A percentile compares a stretch with the other conserved stretches of the same genome.
Evolutionary conservation across 2,113 vertebrate species (phyloP).

Genomic region (Callipepla squamata): DNA sequence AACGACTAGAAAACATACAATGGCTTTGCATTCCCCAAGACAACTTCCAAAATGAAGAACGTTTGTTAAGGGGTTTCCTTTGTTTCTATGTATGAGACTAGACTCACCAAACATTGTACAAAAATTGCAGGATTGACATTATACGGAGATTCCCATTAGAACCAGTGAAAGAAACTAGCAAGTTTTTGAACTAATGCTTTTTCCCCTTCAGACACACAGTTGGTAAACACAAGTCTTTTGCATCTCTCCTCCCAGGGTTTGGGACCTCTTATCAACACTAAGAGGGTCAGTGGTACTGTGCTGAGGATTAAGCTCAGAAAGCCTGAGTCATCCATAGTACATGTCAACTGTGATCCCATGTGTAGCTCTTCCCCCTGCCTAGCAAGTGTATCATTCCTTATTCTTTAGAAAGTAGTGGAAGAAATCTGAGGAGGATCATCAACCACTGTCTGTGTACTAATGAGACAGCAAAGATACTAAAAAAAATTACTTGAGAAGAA

Average conservation of each 20-base stretch:
- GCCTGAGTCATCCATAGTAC: neutral
- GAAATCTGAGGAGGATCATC: neutral
- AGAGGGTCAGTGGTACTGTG: neutral
- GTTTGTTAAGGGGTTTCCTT: neutral
- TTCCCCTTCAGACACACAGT: neutral
- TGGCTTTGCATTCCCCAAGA: neutral
- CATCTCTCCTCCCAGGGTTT: neutral
- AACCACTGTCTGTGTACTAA: neutral
- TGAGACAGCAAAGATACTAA: neutral
- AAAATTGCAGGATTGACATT: neutral
- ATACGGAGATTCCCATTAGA: neutral
- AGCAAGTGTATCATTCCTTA: neutral
- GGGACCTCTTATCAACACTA: neutral
- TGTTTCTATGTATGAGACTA: neutral
- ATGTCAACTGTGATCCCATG: neutral
- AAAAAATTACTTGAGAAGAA: neutral
- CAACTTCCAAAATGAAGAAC: neutral
- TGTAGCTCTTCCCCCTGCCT: neutral
- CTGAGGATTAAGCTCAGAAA: neutral
- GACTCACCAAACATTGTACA: neutral
- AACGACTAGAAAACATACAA: neutral
- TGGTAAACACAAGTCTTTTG: neutral
- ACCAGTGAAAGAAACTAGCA: neutral
- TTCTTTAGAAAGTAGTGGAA: neutral
- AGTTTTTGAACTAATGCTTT: neutral